phyloP scores from a whole-genome alignment of 2,797 vertebrate genomes.

The Cynodonichthys magdalenae region DNA sequence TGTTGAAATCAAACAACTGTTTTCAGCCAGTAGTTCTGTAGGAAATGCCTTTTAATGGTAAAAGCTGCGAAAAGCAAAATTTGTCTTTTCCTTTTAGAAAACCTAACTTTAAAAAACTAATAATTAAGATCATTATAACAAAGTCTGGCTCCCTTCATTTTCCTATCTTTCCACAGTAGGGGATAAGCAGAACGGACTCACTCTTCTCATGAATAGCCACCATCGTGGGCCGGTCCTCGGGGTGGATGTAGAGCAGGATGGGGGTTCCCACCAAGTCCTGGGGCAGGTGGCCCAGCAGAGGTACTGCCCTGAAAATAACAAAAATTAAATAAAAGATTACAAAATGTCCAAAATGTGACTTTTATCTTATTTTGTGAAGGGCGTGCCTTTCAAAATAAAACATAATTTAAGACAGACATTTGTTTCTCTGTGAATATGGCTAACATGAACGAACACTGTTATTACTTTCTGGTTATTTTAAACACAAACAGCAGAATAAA shows the following conservation, averaged over 20 bases:
- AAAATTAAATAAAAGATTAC: no score
- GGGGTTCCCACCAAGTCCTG: conserved; percentile 91
- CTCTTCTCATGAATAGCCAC: conserved; percentile 92
- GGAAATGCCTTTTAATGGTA: no score
- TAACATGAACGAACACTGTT: background rate
- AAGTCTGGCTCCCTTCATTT: background rate
- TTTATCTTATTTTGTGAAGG: background rate
- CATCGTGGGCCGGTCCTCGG: conserved; percentile 90
- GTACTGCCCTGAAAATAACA: conserved; percentile 81
- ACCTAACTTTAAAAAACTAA: no score
- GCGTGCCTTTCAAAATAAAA: no score
- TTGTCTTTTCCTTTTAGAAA: no score
- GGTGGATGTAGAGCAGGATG: conserved; percentile 88
- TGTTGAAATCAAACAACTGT: background rate
- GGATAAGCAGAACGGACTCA: conserved; percentile 65
- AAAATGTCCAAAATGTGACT: background rate
- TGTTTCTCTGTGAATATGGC: background rate
- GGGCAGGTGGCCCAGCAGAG: conserved; percentile 89
- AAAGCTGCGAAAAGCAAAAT: no score
- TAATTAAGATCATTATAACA: no score
- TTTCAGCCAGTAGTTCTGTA: no score
- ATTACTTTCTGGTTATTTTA: background rate
- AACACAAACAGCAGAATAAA: background rate
- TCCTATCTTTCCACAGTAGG: no score
- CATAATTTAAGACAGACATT: no score